Conservation (phyloP, 35 echinoderm and acorn worm genomes). For the Anneissia japonica region DNA sequence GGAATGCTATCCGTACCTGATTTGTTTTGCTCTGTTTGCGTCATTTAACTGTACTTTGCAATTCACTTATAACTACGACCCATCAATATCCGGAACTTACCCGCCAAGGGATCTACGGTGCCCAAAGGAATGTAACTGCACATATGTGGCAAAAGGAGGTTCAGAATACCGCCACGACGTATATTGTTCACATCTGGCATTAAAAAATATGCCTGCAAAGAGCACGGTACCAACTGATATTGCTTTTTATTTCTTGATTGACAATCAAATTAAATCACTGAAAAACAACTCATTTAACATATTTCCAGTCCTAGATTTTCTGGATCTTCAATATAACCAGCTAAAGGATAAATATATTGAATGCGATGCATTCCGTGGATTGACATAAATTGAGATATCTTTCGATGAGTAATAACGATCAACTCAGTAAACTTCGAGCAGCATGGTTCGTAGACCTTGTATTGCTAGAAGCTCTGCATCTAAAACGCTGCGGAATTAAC, state of each 20-base stretch:
- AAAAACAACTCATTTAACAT: background rate
- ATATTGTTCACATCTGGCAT: background rate
- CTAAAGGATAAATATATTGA: background rate
- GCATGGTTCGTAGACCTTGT: background rate
- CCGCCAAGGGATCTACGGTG: background rate
- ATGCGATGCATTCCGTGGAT: background rate
- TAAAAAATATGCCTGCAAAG: background rate
- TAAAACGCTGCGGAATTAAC: background rate
- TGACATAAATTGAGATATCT: background rate
- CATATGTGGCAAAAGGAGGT: no score
- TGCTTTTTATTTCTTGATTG: background rate
- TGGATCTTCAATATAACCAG: background rate
- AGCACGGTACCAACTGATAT: background rate
- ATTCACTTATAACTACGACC: no score
- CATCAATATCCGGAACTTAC: no score
- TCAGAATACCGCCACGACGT: no score
- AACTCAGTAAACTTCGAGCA: background rate
- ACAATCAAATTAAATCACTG: background rate
- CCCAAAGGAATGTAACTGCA: background rate
- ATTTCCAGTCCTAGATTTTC: background rate
- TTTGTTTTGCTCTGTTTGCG: no score
- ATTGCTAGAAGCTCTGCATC: background rate
- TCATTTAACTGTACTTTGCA: no score
- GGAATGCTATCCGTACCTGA: no score
- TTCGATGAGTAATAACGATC: background rate